These are phyloP conservation scores for Takifugu flavidus DNA, from an alignment of 2,113 vertebrate genomes.

Conservation along the genomic window DNA sequence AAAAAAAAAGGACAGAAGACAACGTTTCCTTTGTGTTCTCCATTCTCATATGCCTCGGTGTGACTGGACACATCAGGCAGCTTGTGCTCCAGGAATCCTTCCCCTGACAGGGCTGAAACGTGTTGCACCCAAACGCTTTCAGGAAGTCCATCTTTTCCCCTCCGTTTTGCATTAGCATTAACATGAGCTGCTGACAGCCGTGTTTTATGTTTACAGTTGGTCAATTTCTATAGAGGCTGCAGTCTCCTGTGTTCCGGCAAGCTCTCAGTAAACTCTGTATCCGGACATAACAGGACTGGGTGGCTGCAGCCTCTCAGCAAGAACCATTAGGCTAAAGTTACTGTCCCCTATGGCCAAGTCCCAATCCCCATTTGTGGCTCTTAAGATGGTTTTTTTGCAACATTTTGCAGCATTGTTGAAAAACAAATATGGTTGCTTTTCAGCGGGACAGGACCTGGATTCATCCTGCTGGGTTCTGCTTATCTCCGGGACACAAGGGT, in stretches of 20 bases:
- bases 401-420: conserved; percentile 22
- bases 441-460: conserved; percentile 8
- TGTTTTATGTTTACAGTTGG: conserved; percentile 21
- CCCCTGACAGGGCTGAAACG: no score
- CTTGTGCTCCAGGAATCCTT: no score
- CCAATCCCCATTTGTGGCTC: conserved; percentile 46
- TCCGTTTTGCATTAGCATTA: conserved; percentile 26
- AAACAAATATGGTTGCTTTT: conserved; percentile 7
- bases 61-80: no score
- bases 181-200: conserved; percentile 36
- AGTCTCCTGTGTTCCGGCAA: conserved; percentile 14
- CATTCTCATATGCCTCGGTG: no score
- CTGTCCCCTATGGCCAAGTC: conserved; percentile 36
- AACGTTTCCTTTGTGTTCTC: no score
- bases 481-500: conserved; percentile 27
- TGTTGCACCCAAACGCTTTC: no score
- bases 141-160: background rate
- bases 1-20: no score
- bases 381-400: conserved; percentile 21
- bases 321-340: conserved; percentile 59
- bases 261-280: conserved; percentile 33
- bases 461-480: conserved; percentile 19
- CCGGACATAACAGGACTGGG: conserved; percentile 21
- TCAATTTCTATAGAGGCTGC: conserved; percentile 20
- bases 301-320: conserved; percentile 33